Percentiles rank a stretch among this genome's conserved stretches.
Evolutionary conservation across 2,888 invertebrate species (phyloP).

Genomic region (Geophilus truncorum): DNA sequence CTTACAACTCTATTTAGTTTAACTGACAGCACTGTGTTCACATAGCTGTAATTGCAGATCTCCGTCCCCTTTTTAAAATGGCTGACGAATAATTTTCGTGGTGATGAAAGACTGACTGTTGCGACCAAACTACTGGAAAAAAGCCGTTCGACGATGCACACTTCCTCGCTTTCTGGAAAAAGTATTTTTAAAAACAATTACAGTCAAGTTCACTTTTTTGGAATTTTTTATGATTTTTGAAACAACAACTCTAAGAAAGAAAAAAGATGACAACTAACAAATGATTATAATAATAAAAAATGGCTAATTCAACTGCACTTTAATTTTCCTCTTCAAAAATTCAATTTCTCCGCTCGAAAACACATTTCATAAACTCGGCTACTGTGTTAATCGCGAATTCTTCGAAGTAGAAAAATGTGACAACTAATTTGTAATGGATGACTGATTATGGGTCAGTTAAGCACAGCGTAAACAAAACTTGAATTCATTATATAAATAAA

Average conservation of each 20-base stretch:
- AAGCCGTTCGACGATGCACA: conserved; percentile 87
- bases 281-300: too few relatives aligned
- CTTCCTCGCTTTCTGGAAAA: conserved; percentile 49
- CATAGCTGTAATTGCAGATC: conserved; percentile 93
- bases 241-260: background rate
- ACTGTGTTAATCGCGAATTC: background rate
- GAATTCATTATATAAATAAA: too few relatives aligned
- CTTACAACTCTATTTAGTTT: conserved; percentile 87
- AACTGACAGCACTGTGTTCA: conserved; percentile 91
- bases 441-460: background rate
- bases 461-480: background rate
- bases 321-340: too few relatives aligned
- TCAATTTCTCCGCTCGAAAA: too few relatives aligned
- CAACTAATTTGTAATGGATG: background rate
- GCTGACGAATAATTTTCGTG: conserved; percentile 87
- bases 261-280: too few relatives aligned
- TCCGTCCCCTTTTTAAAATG: conserved; percentile 97
- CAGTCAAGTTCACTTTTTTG: background rate
- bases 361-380: background rate
- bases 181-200: background rate
- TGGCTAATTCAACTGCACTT: too few relatives aligned
- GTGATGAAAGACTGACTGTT: conserved; percentile 83
- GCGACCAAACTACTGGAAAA: conserved; percentile 97
- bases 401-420: background rate
- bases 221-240: background rate